Evolutionary conservation across 2,113 vertebrate species (phyloP), one percentile per base, ranked within the genome.

Genomic region (Oryzias celebensis): DNA sequence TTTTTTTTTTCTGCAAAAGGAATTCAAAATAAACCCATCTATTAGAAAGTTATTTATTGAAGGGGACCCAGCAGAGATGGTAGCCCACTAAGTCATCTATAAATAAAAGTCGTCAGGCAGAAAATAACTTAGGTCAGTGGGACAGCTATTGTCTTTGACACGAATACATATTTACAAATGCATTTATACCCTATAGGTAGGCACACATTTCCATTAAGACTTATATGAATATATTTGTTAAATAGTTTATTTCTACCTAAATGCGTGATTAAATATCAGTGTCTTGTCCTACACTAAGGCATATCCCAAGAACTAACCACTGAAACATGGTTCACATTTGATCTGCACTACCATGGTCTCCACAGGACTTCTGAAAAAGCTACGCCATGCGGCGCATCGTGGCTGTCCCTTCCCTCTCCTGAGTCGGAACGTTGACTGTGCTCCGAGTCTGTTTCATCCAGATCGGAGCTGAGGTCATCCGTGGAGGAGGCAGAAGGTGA

Each of bases 301-400:
- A 72, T 71, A 71, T 47, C 24, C 20, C 47, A 50, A 59, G 12
- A 78, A 73, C 52, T 54, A 36, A 55, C 70, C 54, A 60, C 42
- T 59, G 62, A 63, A 75, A 42, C 46, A 68, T 45, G 71, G 65
- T 31, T 24, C 58, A 68, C 28, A 54, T 46, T 49, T 7, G 50
- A 65, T 13, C 10, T 7, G 0, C 12, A 75, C 92, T 93, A 98
- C 96, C 97, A 99, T 0, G 97, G 97, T 77, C 97, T 96, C 97
- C 97, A 99, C 85, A 97, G 76, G 2, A 88, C 84, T 67, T 91
- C 94, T 44, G 90, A 83, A 50, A 70, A 81, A 73, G 80, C 72
- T 0, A 87, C 4, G 0, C 90, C 89, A 1, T 92, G 74, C 58
- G 84, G 54, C 5, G 70, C 87, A 26, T 71, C 80, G 2, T 90